These are phyloP conservation scores for Oreochromis spilurus DNA, from an alignment of 2,113 vertebrate genomes.

Conservation along the genomic window DNA sequence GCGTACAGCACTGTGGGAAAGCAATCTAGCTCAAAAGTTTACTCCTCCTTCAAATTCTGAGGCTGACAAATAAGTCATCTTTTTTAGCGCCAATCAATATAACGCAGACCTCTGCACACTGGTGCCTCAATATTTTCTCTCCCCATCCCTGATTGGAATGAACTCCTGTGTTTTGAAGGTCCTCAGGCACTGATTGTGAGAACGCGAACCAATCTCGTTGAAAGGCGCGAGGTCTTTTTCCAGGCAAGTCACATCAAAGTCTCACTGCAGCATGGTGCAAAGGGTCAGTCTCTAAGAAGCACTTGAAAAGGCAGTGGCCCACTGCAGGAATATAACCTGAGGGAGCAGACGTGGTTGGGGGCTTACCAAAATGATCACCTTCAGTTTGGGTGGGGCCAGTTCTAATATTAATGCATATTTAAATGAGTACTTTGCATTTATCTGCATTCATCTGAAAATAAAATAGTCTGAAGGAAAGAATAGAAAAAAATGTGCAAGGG, in stretches of 20 bases:
- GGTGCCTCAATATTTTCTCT: constrained; percentile 19
- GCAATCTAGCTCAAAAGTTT: constrained; percentile 63
- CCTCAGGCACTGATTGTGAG: constrained; percentile 39
- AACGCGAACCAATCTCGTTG: constrained; percentile 30
- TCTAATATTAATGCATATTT: constrained; percentile 72
- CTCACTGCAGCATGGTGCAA: neutral
- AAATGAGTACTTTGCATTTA: constrained; percentile 73
- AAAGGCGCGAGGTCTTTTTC: constrained; percentile 2
- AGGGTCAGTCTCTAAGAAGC: constrained; percentile 12
- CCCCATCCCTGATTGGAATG: constrained; percentile 66
- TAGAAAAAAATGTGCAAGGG: constrained; percentile 28
- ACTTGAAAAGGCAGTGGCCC: constrained; percentile 6
- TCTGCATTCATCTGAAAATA: constrained; percentile 71
- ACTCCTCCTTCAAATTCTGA: constrained; percentile 50
- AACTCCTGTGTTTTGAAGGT: constrained; percentile 47
- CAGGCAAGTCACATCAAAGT: constrained; percentile 34
- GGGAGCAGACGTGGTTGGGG: constrained; percentile 34
- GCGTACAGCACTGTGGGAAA: constrained; percentile 32
- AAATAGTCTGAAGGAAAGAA: constrained; percentile 39
- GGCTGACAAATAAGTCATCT: constrained; percentile 68
- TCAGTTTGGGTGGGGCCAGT: neutral
- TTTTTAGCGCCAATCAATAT: constrained; percentile 65
- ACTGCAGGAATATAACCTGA: neutral
- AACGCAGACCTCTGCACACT: constrained; percentile 36
- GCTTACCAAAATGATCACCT: constrained; percentile 49